Conservation (phyloP, 2,797 vertebrate species). For the Mormyrops boulengeri region DNA sequence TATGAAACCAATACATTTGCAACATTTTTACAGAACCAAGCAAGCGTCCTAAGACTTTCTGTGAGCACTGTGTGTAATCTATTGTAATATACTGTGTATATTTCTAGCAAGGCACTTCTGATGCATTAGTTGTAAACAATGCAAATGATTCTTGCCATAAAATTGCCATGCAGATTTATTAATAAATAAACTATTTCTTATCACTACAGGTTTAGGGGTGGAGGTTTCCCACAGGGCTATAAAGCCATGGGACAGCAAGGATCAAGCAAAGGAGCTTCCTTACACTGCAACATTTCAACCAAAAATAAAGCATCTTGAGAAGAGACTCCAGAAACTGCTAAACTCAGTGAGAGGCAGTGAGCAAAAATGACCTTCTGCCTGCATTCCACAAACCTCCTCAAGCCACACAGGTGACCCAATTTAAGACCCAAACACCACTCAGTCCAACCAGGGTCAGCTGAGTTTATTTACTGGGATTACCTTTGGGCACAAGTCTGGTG, state of each 20-base stretch:
- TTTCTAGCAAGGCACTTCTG: neutral
- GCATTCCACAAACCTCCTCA: neutral
- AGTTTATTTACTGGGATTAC: constrained; percentile 10
- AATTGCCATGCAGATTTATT: neutral
- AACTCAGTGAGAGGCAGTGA: neutral
- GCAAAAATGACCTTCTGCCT: neutral
- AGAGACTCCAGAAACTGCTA: neutral
- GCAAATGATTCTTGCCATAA: neutral
- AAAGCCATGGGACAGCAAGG: neutral
- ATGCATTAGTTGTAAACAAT: neutral
- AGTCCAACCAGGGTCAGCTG: constrained; percentile 6
- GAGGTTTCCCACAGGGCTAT: neutral
- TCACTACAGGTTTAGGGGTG: neutral
- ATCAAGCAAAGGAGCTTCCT: neutral
- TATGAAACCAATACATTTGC: neutral
- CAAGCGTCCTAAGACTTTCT: neutral
- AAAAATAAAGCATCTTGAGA: neutral
- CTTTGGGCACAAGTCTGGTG: constrained; percentile 2
- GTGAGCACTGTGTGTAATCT: neutral
- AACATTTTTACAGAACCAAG: neutral
- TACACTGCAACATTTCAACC: neutral
- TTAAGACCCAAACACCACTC: neutral
- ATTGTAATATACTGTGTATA: neutral
- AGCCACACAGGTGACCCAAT: neutral
- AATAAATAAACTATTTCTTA: neutral